A percentile compares a stretch with the other conserved stretches of the same genome.
These are phyloP conservation scores for Catostomus latipinnis DNA, from an alignment of 2,797 vertebrate genomes.

Conservation along the genomic window DNA sequence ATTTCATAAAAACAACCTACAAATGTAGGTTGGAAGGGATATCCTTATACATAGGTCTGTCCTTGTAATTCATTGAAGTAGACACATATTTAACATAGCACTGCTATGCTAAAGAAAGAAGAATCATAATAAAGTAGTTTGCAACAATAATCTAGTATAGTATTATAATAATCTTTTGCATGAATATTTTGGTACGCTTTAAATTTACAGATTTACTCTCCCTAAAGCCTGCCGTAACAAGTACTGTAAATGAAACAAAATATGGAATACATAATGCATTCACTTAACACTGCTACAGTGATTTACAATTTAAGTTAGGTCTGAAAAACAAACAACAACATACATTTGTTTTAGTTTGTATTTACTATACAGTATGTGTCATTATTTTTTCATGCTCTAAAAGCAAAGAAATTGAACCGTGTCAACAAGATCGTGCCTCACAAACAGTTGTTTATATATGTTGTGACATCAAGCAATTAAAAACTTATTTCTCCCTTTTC, in stretches of 20 bases:
- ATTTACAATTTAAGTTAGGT: neutral
- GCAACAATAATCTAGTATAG: neutral
- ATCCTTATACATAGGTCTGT: neutral
- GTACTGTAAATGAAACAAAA: neutral
- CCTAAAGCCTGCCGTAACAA: neutral
- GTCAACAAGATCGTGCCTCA: neutral
- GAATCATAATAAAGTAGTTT: too few relatives aligned
- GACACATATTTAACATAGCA: neutral
- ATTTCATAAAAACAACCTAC: neutral
- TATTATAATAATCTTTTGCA: neutral
- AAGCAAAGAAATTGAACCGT: slow-evolving; percentile 1
- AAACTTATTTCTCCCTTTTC: neutral
- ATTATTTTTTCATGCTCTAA: neutral
- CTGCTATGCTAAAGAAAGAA: slow-evolving; percentile 3
- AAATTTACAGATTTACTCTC: neutral
- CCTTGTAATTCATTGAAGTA: neutral
- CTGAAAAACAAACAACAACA: neutral
- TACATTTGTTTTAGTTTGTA: neutral
- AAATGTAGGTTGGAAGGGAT: neutral
- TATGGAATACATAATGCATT: slow-evolving; percentile 10
- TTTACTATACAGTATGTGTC: neutral
- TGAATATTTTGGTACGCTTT: neutral
- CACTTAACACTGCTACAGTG: neutral
- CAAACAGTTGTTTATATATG: neutral
- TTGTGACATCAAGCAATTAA: neutral